Base-by-base conservation (phyloP, 2,113 vertebrate genomes). In the Pterocles orientalis region DNA sequence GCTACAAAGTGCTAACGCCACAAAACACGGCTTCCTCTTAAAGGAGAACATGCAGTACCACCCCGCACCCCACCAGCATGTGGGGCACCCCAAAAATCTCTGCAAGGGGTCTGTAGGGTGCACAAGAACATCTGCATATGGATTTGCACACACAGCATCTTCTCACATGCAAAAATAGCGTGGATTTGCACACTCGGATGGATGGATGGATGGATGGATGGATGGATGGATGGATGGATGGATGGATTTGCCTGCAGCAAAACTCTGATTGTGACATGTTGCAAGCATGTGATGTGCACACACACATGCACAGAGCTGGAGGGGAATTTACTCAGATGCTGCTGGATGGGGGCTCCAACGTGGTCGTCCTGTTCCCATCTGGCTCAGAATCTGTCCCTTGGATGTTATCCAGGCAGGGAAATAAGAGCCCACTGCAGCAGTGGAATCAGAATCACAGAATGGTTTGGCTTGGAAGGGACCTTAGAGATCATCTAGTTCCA, bases 21-120 rank as follows among this genome's bases (percentile, higher is more conserved):
- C 90, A 6, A 75, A 96, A 95, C 45, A 21, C 8, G 0, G 2
- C 10, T 39, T 18, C 23, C 77, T 78, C 88, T 92, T 89, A 78
- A 95, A 96, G 95, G 51, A 51, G 34, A 43, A 8, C 10, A 2
- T 23, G 9, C 36, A 2, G 0, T 1, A 53, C 51, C 14, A 26
- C 14, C 58, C 31, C 14, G 13, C 57, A 39, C 14, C 29, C 18
- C 41, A 25, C 12, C 1, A 8, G 17, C 0, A 0, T 0, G 0
- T 4, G 36, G 33, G 50, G 23, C 25, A 17, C 26, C 41, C 23
- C 17, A 24, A 18, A 86, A 72, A 39, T 0, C 1, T 29, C 73
- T 25, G 3, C 0, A 0, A 41, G 10, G 5, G 26, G 21, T 9
- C 28, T 2, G 1, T 5, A 1, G 18, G 48, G 21, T 66, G 24